Evolutionary conservation across 2,888 invertebrate species (phyloP).

Genomic region (Tinea pellionella): DNA sequence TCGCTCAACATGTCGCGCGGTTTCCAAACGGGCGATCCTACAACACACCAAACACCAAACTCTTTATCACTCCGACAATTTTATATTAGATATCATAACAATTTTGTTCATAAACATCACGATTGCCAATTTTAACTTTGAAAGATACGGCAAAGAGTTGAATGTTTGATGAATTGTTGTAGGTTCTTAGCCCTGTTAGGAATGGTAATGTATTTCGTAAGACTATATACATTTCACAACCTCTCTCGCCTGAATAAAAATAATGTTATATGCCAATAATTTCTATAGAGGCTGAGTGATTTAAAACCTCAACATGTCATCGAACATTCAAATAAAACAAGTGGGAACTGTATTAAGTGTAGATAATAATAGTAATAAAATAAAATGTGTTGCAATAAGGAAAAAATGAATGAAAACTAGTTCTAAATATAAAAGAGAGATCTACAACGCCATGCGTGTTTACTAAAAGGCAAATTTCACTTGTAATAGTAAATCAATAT

Average conservation of each 20-base stretch:
- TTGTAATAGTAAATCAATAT: background rate
- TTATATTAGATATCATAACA: conserved; percentile 15
- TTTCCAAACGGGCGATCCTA: conserved; percentile 99
- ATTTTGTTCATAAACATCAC: conserved; percentile 6
- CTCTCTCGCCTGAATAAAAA: background rate
- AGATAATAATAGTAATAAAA: background rate
- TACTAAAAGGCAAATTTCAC: background rate
- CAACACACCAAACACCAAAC: conserved; percentile 75
- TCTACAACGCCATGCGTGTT: background rate
- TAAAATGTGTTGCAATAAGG: background rate
- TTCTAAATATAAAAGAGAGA: background rate
- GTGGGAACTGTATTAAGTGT: background rate
- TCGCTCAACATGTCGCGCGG: conserved; percentile 86
- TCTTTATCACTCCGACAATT: conserved; percentile 43
- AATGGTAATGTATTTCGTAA: conserved; percentile 12
- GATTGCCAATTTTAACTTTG: conserved; percentile 13
- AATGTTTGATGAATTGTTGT: conserved; percentile 69
- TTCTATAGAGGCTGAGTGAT: conserved; percentile 9
- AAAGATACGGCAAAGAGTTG: conserved; percentile 52
- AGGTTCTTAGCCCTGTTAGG: conserved; percentile 23
- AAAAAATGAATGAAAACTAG: background rate
- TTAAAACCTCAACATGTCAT: conserved; percentile 49
- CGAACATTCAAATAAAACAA: conserved; percentile 56
- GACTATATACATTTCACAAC: conserved; percentile 10
- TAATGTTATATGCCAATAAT: background rate